Evolutionary conservation across 2,888 invertebrate species (phyloP).

Genomic region (Drosophila bunnanda): DNA sequence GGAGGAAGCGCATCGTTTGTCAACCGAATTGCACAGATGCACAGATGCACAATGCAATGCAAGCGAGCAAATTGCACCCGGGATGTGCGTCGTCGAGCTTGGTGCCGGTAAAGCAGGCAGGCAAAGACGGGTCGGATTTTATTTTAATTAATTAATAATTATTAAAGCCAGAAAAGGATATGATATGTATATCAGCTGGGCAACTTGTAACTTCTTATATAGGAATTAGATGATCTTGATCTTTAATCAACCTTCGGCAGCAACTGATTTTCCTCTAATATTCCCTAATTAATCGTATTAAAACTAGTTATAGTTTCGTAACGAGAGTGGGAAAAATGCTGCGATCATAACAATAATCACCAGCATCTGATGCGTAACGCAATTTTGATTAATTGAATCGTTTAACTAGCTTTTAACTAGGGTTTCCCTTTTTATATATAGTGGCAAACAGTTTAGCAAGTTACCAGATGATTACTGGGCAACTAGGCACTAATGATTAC

Average conservation of each 20-base stretch:
- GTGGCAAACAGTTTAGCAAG: neutral
- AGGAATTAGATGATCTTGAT: too few species aligned
- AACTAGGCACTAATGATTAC: conserved; percentile 1
- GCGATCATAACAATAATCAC: neutral
- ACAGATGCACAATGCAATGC: conserved; percentile 34
- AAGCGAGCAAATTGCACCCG: conserved; percentile 12
- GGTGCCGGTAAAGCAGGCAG: neutral
- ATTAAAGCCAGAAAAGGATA: neutral
- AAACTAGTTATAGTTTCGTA: neutral
- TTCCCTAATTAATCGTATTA: neutral
- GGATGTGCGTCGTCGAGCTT: conserved; percentile 5
- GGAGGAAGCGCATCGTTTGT: conserved; percentile 67
- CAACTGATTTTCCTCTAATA: neutral
- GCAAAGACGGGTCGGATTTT: neutral
- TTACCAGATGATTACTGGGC: neutral
- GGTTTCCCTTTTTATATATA: neutral
- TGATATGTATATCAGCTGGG: too few species aligned
- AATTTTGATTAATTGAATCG: conserved; percentile 6
- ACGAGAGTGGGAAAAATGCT: too few species aligned
- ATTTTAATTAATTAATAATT: neutral
- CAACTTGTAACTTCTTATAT: too few species aligned
- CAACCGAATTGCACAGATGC: conserved; percentile 59
- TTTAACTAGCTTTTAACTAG: conserved; percentile 1
- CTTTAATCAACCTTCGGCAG: too few species aligned
- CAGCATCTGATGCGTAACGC: conserved; percentile 1